phyloP scores from a whole-genome alignment of 2,797 vertebrate genomes.

The Chiloscyllium punctatum region DNA sequence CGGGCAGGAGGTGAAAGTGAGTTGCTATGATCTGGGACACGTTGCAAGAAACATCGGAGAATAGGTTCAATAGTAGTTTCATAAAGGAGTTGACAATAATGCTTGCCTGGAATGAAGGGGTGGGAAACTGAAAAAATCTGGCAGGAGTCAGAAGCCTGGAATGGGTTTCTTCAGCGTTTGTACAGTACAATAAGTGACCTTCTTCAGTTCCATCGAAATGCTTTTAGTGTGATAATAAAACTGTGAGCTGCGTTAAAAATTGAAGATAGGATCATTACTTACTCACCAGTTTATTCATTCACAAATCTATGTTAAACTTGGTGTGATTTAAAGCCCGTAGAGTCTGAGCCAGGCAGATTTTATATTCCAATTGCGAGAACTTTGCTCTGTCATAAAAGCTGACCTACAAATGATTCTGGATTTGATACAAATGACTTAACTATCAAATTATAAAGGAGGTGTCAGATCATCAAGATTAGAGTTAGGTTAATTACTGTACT shows the following conservation, averaged over 20 bases:
- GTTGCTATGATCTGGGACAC: background rate
- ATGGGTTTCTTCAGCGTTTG: background rate
- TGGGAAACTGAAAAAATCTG: background rate
- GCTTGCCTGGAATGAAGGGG: background rate
- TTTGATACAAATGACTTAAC: background rate
- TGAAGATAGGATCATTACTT: background rate
- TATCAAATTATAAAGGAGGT: background rate
- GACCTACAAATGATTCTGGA: background rate
- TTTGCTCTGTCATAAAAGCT: background rate
- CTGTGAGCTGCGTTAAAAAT: background rate
- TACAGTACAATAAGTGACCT: background rate
- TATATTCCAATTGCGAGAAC: background rate
- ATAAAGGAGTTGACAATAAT: background rate
- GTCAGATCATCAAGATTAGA: background rate
- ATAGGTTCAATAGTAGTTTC: background rate
- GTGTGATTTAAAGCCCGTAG: background rate
- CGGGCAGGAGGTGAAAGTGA: background rate
- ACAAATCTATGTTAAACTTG: too few species aligned
- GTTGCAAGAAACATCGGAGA: background rate
- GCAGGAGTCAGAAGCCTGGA: background rate
- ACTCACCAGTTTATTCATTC: background rate
- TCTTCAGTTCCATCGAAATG: background rate
- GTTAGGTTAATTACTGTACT: background rate
- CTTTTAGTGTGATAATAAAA: background rate
- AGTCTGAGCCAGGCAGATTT: background rate